Conservation (phyloP, 2,888 invertebrate species). For the Monoplex corrugatus region DNA sequence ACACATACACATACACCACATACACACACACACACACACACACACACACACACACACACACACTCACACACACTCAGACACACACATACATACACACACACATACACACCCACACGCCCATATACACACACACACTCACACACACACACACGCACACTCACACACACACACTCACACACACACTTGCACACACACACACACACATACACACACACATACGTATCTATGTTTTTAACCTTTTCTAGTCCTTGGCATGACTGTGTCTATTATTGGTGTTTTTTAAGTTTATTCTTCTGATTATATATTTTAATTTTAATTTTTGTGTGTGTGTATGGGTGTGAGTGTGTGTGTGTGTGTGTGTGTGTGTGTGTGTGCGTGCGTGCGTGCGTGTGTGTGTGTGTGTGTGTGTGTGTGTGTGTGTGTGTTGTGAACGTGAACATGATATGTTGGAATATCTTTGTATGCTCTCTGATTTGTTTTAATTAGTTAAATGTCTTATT, state of each 20-base stretch:
- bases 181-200: neutral
- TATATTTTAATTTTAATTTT: too few relatives aligned
- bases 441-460: too few relatives aligned
- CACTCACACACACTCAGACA: neutral
- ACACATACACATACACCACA: conserved; percentile 22
- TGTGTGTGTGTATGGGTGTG: neutral
- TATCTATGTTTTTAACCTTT: neutral
- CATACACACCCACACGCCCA: too few relatives aligned
- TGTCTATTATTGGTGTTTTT: neutral
- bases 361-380: conserved; percentile 14
- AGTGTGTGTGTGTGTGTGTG: conserved; percentile 8
- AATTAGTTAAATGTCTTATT: too few relatives aligned
- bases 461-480: too few relatives aligned
- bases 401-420: neutral
- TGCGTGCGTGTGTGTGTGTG: conserved; percentile 20
- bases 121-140: neutral
- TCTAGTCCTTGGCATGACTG: neutral
- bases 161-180: neutral
- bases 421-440: neutral
- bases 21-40: conserved; percentile 16
- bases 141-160: conserved; percentile 2
- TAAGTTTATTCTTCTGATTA: neutral
- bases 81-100: neutral
- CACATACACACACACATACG: conserved; percentile 1
- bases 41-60: neutral